phyloP scores from a whole-genome alignment of 2,888 invertebrate species.

The Branchinecta sandiegonensis region DNA sequence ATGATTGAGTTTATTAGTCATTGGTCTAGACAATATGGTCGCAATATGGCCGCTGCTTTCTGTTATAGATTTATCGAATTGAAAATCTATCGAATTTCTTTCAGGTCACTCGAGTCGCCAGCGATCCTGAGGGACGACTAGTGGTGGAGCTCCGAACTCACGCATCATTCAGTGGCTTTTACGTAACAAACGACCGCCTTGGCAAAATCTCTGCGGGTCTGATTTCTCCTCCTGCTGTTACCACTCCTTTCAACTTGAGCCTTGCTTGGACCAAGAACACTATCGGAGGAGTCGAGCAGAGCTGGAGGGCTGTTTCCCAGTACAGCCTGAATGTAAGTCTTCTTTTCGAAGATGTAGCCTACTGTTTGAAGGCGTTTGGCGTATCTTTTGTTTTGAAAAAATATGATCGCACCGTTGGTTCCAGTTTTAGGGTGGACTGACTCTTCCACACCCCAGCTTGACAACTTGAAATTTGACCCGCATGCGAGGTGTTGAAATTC shows the following conservation, averaged over 20 bases:
- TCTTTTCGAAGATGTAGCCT: neutral
- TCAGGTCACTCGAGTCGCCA: constrained; percentile 30
- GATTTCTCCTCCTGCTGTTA: constrained; percentile 30
- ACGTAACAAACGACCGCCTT: constrained; percentile 32
- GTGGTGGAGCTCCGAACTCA: constrained; percentile 36
- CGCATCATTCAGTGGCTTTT: constrained; percentile 35
- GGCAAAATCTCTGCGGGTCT: neutral
- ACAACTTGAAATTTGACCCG: no score
- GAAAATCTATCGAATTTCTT: neutral
- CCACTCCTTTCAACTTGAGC: constrained; percentile 34
- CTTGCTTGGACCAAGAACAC: constrained; percentile 35
- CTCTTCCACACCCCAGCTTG: no score
- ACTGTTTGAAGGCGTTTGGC: no score
- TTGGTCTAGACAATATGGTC: no score
- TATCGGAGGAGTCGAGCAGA: constrained; percentile 35
- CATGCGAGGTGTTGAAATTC: no score
- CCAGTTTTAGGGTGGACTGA: no score
- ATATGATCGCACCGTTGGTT: no score
- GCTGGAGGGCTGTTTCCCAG: constrained; percentile 35
- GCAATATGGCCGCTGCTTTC: no score
- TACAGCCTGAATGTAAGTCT: constrained; percentile 30
- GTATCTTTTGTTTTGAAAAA: no score
- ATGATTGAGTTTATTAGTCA: no score
- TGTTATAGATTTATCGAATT: no score
- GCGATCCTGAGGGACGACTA: constrained; percentile 34